Evolutionary conservation across 2,797 vertebrate species (phyloP).

Genomic region (Malurus splendens): DNA sequence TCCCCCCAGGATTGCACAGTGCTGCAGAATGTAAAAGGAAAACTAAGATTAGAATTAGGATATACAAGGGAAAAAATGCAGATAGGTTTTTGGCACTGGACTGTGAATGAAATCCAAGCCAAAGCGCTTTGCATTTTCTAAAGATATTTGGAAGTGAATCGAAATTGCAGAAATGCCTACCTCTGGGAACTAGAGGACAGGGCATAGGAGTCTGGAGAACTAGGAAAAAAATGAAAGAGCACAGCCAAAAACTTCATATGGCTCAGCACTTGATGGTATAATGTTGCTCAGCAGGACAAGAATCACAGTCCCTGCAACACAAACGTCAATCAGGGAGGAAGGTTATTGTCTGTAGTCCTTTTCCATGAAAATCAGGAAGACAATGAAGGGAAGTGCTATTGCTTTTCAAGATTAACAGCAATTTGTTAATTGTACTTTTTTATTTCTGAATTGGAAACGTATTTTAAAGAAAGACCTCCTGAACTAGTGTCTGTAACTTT

Average conservation of each 20-base stretch:
- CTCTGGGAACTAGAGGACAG: slow-evolving; percentile 70
- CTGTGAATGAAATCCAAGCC: slow-evolving; percentile 39
- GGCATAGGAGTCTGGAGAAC: slow-evolving; percentile 56
- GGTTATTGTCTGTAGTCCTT: neutral
- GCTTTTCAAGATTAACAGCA: neutral
- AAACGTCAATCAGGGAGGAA: neutral
- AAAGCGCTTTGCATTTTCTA: slow-evolving; percentile 69
- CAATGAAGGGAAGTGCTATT: neutral
- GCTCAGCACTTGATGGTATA: slow-evolving; percentile 19
- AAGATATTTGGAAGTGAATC: slow-evolving; percentile 70
- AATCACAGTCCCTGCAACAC: neutral
- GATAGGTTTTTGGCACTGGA: slow-evolving; percentile 65
- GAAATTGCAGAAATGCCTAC: slow-evolving; percentile 77
- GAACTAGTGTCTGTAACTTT: neutral
- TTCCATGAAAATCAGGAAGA: neutral
- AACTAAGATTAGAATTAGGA: slow-evolving; percentile 67
- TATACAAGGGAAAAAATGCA: slow-evolving; percentile 71
- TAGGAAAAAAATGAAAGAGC: neutral
- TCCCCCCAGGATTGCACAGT: slow-evolving; percentile 22
- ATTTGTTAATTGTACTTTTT: slow-evolving; percentile 6
- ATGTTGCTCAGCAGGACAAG: slow-evolving; percentile 41
- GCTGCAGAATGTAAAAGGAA: slow-evolving; percentile 57
- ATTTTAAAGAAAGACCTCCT: neutral
- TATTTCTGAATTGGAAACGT: neutral
- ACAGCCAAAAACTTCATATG: slow-evolving; percentile 49